Evolutionary conservation across 2,797 vertebrate genomes (phyloP), one percentile per base, ranked within the genome.

Genomic region (Zenarchopterus dispar): DNA sequence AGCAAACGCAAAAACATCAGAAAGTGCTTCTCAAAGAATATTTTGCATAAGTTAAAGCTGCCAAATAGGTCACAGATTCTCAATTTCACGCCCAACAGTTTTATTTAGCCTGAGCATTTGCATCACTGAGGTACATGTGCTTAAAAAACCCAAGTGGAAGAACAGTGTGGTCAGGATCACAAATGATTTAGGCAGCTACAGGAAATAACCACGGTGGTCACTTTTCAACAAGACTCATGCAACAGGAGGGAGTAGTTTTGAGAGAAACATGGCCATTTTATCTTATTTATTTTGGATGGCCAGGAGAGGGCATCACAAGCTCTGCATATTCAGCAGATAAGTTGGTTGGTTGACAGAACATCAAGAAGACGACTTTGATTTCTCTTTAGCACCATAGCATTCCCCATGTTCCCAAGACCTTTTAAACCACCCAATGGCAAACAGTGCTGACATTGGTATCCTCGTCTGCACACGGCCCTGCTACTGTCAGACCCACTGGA

Each of bases 211-310:
- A 69, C 62, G 80, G 43, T 70, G 8, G 16, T 72, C 57, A 85
- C 91, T 86, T 70, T 84, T 82, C 81, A 93, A 90, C 89, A 93
- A 90, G 91, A 93, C 61, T 89, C 86, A 91, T 90, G 83, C 88
- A 93, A 88, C 89, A 93, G 71, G 84, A 90, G 87, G 88, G 91
- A 90, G 91, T 80, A 84, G 89, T 94, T 87, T 87, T 85, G 78
- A 87, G 86, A 88, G 73, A 93, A 93, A 84, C 80, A 72, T 67
- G 82, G 70, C 75, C 82, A 76, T 86, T 23, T 60, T 56, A 51
- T 48, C 3, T n/a, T n/a, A n/a, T 13, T 51, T 55, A 52, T 71
- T 64, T 52, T 50, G 28, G 17, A 60, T 46, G 46, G 56, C 79
- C 82, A 81, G 70, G 9, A 76, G 80, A 73, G 82, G 77, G 77